Base-by-base conservation (phyloP, 2,113 vertebrate genomes). In the Elgaria multicarinata region DNA sequence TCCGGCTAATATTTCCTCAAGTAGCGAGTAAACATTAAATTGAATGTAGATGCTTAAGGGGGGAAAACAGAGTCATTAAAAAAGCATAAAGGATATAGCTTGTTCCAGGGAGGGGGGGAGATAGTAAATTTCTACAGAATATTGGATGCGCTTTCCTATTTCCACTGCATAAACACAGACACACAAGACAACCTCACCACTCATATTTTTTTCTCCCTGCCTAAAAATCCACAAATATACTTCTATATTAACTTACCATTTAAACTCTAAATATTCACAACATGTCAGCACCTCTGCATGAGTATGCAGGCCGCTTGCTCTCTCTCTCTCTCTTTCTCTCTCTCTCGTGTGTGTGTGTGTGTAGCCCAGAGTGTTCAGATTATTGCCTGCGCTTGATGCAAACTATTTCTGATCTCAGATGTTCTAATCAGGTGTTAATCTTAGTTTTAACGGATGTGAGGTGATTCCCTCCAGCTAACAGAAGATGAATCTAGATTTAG, bases 1-100 rank as follows among this genome's bases (percentile, higher is more conserved):
- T 94, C 92, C 79, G 44, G 86, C 64, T 80, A 93, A 93, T 84
- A 90, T 86, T 83, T 93, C 87, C 85, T 88, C 87, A 81, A 82
- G 79, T 78, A 89, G 83, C 64, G 94, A 94, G 83, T 90, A 93
- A 95, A 90, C 0, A 0, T 76, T 92, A 90, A 88, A 58, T 67
- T 94, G 90, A 93, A 90, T 89, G 44, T 87, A 92, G 46, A n/a
- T 93, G 50, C 72, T 89, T 86, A 44, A 72, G 18, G 76, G 31
- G 55, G 86, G 84, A 72, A 1, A 87, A 85, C 55, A 93, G 81
- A 92, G 26, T 36, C 72, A 88, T 91, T 94, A 91, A 94, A 93
- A 94, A 91, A 33, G 24, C 88, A 84, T 87, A 94, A 88, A 89
- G 62, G 33, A 66, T 62, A 82, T 10, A 91, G 18, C 75, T 92